These are phyloP conservation scores for Agonum fuliginosum DNA, from an alignment of 2,888 invertebrate species.

Conservation along the genomic window DNA sequence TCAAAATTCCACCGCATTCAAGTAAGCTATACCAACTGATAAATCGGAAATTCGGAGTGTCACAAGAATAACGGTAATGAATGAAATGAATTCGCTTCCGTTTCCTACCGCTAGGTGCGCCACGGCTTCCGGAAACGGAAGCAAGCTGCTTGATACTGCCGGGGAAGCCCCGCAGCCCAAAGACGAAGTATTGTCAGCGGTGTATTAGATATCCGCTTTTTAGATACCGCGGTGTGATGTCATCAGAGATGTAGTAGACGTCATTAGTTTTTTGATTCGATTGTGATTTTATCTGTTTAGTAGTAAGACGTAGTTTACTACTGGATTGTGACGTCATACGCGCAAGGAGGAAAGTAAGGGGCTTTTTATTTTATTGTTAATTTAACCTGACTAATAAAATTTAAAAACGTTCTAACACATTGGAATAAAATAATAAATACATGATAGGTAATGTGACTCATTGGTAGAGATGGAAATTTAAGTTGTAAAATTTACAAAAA, in stretches of 20 bases:
- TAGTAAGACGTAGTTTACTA: not conserved
- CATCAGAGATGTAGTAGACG: not conserved
- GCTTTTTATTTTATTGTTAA: not conserved
- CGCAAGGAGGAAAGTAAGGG: not conserved
- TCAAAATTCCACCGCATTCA: too few species aligned
- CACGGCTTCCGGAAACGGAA: conserved; percentile 59
- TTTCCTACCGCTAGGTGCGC: conserved; percentile 61
- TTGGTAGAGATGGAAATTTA: too few species aligned
- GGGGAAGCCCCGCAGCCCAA: not conserved
- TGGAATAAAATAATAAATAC: too few species aligned
- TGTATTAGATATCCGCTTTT: conserved; percentile 4
- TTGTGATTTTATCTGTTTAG: not conserved
- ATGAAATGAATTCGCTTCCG: conserved; percentile 68
- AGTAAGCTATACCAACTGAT: conserved; percentile 32
- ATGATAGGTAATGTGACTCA: too few species aligned
- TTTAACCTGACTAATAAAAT: too few species aligned
- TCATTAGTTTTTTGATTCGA: not conserved
- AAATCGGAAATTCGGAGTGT: conserved; percentile 67
- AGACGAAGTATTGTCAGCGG: conserved; percentile 5
- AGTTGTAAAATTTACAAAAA: too few species aligned
- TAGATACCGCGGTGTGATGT: conserved; percentile 16
- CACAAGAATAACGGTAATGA: conserved; percentile 67
- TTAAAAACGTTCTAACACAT: too few species aligned
- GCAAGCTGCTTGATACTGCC: not conserved
- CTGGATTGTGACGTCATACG: not conserved